These are phyloP conservation scores for Chinchilla lanigera DNA, from an alignment of 2,113 vertebrate species.

Conservation along the genomic window DNA sequence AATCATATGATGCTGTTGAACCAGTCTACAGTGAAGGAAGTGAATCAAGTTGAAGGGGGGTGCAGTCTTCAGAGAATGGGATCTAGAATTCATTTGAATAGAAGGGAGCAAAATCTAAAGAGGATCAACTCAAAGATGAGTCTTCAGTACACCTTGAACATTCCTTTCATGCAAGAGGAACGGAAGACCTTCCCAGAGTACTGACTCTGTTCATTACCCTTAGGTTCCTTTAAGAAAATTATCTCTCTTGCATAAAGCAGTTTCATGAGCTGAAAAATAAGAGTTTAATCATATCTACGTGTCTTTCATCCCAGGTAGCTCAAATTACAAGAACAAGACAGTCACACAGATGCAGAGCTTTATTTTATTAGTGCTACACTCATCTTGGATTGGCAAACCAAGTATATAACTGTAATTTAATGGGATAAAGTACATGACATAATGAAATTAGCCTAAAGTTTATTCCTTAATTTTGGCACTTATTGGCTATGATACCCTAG, in stretches of 20 bases:
- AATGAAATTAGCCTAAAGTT: background rate
- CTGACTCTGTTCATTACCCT: background rate
- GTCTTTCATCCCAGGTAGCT: background rate
- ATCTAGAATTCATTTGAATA: background rate
- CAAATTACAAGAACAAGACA: background rate
- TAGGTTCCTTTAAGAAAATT: conserved; percentile 31
- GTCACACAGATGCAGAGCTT: background rate
- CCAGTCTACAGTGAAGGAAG: background rate
- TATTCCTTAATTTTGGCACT: conserved; percentile 35
- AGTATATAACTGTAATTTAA: conserved; percentile 39
- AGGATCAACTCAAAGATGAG: background rate
- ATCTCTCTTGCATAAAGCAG: background rate
- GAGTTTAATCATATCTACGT: background rate
- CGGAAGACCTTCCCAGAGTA: background rate
- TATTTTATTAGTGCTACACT: background rate
- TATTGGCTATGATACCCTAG: background rate
- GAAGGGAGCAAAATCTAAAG: conserved; percentile 2
- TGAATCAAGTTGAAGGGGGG: background rate
- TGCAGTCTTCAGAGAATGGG: background rate
- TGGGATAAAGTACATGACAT: background rate
- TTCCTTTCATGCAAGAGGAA: background rate
- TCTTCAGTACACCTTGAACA: background rate
- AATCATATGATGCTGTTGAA: background rate
- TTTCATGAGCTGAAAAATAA: conserved; percentile 43
- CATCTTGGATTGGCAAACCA: background rate